phyloP scores from a whole-genome alignment of 1,140 invertebrate species.

The Atta cephalotes region DNA sequence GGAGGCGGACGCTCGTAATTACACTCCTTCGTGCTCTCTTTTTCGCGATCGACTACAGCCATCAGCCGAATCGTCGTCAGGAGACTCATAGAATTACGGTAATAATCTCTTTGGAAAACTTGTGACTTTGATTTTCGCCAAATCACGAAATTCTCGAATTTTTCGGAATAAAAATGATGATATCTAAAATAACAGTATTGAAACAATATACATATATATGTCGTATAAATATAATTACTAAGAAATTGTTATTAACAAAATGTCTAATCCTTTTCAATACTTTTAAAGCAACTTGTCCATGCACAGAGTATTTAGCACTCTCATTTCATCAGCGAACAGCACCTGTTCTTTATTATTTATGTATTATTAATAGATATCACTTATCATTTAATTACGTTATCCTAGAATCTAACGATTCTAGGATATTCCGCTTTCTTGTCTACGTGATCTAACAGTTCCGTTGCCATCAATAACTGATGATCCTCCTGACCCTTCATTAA shows the following conservation, averaged over 20 bases:
- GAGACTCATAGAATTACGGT: constrained; percentile 7
- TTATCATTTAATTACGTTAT: constrained; percentile 21
- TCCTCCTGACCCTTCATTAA: constrained; percentile 52
- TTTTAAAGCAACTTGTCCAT: not conserved
- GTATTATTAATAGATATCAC: constrained; percentile 33
- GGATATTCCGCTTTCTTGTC: constrained; percentile 4
- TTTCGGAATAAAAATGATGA: not conserved
- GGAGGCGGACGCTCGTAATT: constrained; percentile 58
- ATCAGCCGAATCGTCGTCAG: constrained; percentile 40
- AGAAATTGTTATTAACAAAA: not conserved
- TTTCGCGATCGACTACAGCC: constrained; percentile 38
- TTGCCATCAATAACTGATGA: constrained; percentile 56
- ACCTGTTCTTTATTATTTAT: constrained; percentile 1
- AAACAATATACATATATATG: not conserved
- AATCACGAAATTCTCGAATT: not conserved
- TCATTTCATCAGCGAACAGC: not conserved
- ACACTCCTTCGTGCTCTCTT: constrained; percentile 51
- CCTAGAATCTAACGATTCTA: not conserved
- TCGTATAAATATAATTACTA: not conserved
- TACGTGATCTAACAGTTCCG: constrained; percentile 25
- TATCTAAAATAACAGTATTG: not conserved
- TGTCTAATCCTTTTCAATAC: not conserved
- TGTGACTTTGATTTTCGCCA: not conserved
- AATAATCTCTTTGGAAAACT: constrained; percentile 27
- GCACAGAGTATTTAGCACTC: too few species aligned